Base-by-base conservation (phyloP, 2,888 invertebrate species). In the Ochropleura plecta region DNA sequence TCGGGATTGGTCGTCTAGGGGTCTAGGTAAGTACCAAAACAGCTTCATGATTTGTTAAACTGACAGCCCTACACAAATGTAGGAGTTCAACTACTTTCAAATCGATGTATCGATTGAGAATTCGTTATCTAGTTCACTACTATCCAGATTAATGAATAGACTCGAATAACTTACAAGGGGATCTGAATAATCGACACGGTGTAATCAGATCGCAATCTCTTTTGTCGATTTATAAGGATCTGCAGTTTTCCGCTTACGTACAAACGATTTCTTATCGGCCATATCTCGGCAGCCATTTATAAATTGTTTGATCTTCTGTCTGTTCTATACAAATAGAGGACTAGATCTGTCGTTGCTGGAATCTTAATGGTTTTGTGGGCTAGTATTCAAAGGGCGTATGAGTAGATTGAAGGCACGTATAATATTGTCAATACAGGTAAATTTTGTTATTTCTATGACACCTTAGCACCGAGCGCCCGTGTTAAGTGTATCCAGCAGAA, bases 121-220 rank as follows among this genome's bases (percentile, higher is more conserved):
- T 93, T 91, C 93, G 93, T 92, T 95, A 95, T 95, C 95, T 93
- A 89, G 90, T 90, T 91, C 90, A 89, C 89, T 89, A 90, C 90
- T 90, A 92, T 90, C 89, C 91, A 92, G 93, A 94, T 94, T 93
- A 96, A 95, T 95, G 95, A 96, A 96, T 95, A 92, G 94, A 94
- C 92, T 92, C 93, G 93, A 93, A 95, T 95, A 96, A 95, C 92
- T 95, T 95, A 95, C 94, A 93, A 88, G 91, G 91, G 92, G 92
- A 94, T 95, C 94, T 93, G 93, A 94, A 95, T 96, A 96, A 96
- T 96, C 95, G 96, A 95, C 95, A 94, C 95, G 90, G 91, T 91
- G 93, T 94, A 93, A 95, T 95, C 93, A 93, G 96, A 96, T 96
- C 90, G 92, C 91, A 92, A 96, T 96, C 95, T 91, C 90, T 91